These are phyloP conservation scores for Pyralis farinalis DNA, from an alignment of 2,888 invertebrate species.

Conservation along the genomic window DNA sequence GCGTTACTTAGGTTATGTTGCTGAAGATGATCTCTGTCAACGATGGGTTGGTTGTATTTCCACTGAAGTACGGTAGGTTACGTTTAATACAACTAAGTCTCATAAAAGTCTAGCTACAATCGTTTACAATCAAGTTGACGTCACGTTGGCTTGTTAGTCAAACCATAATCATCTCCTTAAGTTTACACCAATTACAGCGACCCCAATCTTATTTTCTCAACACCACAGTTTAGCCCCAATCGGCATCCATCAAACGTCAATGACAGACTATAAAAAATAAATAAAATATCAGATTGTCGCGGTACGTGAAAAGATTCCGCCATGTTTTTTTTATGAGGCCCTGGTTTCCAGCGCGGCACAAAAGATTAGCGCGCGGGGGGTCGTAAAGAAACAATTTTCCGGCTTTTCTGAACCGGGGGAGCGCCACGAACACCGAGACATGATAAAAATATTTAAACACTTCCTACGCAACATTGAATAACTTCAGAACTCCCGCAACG, in stretches of 20 bases:
- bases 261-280: conserved; percentile 67
- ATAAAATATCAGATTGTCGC: conserved; percentile 68
- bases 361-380: conserved; percentile 74
- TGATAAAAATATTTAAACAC: conserved; percentile 59
- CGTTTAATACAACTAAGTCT: no score
- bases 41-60: no score
- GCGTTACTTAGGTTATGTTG: no score
- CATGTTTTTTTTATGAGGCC: conserved; percentile 21
- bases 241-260: conserved; percentile 65
- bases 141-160: no score
- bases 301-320: conserved; percentile 33
- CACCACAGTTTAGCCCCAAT: conserved; percentile 32
- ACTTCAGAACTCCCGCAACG: conserved; percentile 12
- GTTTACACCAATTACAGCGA: conserved; percentile 47
- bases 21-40: no score
- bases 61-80: no score
- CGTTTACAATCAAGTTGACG: no score
- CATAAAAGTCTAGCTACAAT: no score
- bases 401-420: conserved; percentile 56
- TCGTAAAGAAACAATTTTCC: conserved; percentile 79
- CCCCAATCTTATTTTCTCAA: conserved; percentile 27
- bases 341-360: conserved; percentile 24
- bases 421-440: conserved; percentile 56
- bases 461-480: conserved; percentile 1
- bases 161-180: conserved; percentile 8